Evolutionary conservation across 2,797 vertebrate species (phyloP), one percentile per base, ranked within the genome.

Genomic region (Notolabrus celidotus): DNA sequence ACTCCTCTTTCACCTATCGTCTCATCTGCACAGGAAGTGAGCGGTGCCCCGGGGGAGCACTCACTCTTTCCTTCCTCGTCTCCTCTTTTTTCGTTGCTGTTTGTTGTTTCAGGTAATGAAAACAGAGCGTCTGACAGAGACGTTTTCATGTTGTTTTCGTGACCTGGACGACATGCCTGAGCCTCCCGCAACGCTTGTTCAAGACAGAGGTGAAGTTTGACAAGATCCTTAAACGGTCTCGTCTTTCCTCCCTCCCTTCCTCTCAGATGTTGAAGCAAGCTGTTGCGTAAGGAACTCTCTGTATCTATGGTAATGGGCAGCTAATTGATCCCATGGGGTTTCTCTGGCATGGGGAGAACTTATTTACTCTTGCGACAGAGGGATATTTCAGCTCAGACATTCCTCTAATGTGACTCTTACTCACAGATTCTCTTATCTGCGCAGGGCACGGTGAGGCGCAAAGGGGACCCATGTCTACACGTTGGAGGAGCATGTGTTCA

Each of bases 111-210:
- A 91, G 89, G 90, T 94, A 91, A 93, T 92, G 88, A 86, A 94
- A 94, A 94, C 94, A 94, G 68, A 92, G 91, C 43, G 85, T 85
- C 92, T 86, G 87, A 93, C 86, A 85, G 90, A 90, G 92, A 84
- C 66, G 82, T 90, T 87, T 83, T 87, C 86, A 67, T 89, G 87
- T 90, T 91, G 80, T 89, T 90, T 88, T 80, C 60, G 29, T 83
- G 88, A 90, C 87, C 91, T 52, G 29, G 41, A 68, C 86, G 66
- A 93, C 87, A 78, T 69, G 91, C 84, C 90, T 72, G 76, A 85
- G 89, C 83, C 91, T 77, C 89, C 92, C 76, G 88, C 49, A 67
- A 75, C 52, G 86, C 84, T 82, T 86, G 88, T 84, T 89, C 79
- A 74, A 89, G 87, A 80, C 89, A 87, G 85, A 77, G 89, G 92